Conservation (phyloP, 2,797 vertebrate species). For the Chaenodraco wilsoni region DNA sequence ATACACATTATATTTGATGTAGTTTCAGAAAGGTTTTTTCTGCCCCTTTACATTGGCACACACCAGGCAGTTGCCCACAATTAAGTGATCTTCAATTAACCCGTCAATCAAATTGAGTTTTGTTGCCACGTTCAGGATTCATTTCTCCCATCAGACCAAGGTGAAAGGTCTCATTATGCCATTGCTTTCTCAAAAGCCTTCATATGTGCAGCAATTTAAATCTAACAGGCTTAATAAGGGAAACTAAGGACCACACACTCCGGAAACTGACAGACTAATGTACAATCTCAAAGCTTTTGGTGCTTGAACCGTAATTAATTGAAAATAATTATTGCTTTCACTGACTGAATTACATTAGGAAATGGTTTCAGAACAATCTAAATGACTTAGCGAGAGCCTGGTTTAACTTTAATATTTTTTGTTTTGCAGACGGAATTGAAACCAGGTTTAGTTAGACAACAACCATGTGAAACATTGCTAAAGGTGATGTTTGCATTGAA, state of each 20-base stretch:
- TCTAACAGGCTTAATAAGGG: conserved; percentile 62
- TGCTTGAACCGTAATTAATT: conserved; percentile 66
- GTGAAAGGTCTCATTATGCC: conserved; percentile 72
- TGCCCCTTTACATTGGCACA: not conserved
- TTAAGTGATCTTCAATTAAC: conserved; percentile 45
- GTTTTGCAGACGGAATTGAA: conserved; percentile 19
- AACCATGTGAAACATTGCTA: not conserved
- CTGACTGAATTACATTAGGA: conserved; percentile 49
- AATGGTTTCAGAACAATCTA: conserved; percentile 38
- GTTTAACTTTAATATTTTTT: conserved; percentile 43
- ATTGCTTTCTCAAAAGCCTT: conserved; percentile 64
- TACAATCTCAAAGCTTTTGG: conserved; percentile 52
- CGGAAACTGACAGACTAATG: conserved; percentile 56
- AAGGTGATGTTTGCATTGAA: not conserved
- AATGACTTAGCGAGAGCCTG: conserved; percentile 41
- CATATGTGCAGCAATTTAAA: conserved; percentile 57
- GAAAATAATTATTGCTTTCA: conserved; percentile 72
- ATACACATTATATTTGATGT: not conserved
- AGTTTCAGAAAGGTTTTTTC: not conserved
- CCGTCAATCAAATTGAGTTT: conserved; percentile 57
- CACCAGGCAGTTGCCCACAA: not conserved
- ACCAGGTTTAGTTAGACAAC: conserved; percentile 31
- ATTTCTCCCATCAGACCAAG: conserved; percentile 55
- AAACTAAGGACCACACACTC: conserved; percentile 37
- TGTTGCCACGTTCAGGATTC: conserved; percentile 29